Base-by-base conservation (phyloP, 2,113 vertebrate species). In the Indicator indicator region DNA sequence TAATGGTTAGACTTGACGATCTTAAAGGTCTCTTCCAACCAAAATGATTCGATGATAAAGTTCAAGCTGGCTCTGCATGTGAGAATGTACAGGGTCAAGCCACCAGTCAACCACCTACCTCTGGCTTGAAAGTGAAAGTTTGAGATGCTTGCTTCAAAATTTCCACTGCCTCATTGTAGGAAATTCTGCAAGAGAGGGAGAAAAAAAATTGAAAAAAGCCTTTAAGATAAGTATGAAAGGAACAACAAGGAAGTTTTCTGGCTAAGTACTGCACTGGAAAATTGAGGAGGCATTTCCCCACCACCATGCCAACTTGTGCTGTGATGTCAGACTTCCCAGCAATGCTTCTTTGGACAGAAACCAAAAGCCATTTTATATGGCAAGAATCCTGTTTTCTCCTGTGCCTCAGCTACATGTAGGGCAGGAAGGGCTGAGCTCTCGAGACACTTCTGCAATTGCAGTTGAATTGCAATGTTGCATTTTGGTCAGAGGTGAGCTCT, bases 81-180 rank as follows among this genome's bases (percentile, higher is more conserved):
- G 10, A 71, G 50, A 15, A 30, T 33, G 44, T 28, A 27, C 1
- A 46, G 55, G 55, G 44, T 93, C 9, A 79, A 70, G 44, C 6
- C 52, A 58, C 32, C 50, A 38, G 30, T 36, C 71, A 72, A 32
- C 9, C 3, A 96, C 97, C 95, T 96, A 99, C 99, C 94, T 99
- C 76, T 80, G 98, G 98, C 63, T 98, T 98, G 95, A 98, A 99
- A 95, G 86, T 93, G 96, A 99, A 99, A 52, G 93, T 96, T 88
- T 98, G 89, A 32, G 97, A 90, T 92, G 98, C 98, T 78, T 84
- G 94, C 62, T 98, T 98, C 74, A 99, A 97, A 96, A 99, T 98
- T 76, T 99, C 98, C 80, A 99, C 93, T 26, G 99, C 99, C 94
- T 99, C 99, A 16, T 94, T 98, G 91, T 99, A 99, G 83, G 98